Evolutionary conservation across 2,797 vertebrate species (phyloP), one percentile per base, ranked within the genome.

Genomic region (Anisognathus igniventris): DNA sequence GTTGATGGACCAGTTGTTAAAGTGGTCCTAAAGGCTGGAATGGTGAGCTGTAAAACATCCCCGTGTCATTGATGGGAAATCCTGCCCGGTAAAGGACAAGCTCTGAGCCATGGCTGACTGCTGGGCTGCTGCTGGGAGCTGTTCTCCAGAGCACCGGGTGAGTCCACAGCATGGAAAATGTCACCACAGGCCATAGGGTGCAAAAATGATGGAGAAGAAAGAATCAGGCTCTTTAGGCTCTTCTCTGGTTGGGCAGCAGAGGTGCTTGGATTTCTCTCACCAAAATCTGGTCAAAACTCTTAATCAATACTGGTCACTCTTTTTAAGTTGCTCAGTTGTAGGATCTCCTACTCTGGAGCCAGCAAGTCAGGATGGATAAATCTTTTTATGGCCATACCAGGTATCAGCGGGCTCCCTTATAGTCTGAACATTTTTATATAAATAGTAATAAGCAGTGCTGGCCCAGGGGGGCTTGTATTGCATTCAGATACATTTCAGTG

Each of bases 21-120:
- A 92, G 73, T 13, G 6, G 39, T 91, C 56, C 74, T 84, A 39
- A 91, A 92, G 74, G 57, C 86, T 89, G 88, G 53, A 79, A n/a
- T 66, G 77, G 58, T 22, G 61, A 83, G 45, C 57, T 71, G 73
- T 50, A 25, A 81, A 85, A 54, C 21, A 40, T 85, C 76, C 21
- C 72, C 48, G 21, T 67, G 90, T 73, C 22, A 3, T 53, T 81
- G 56, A 10, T 64, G 58, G 24, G 42, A 67, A 82, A 88, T 74
- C 39, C 44, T 74, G 33, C 39, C 25, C 2, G 0, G 12, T 40
- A 66, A 70, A 60, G 48, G 57, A 67, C 65, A 61, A 47, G 16
- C 57, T 85, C 67, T 65, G 82, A 68, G 67, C 78, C 6, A 0
- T 54, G 71, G 23, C 40, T 86, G 65, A 31, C n/a, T 58, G 42